phyloP scores from a whole-genome alignment of 2,113 vertebrate genomes.

The Festucalex cinctus region DNA sequence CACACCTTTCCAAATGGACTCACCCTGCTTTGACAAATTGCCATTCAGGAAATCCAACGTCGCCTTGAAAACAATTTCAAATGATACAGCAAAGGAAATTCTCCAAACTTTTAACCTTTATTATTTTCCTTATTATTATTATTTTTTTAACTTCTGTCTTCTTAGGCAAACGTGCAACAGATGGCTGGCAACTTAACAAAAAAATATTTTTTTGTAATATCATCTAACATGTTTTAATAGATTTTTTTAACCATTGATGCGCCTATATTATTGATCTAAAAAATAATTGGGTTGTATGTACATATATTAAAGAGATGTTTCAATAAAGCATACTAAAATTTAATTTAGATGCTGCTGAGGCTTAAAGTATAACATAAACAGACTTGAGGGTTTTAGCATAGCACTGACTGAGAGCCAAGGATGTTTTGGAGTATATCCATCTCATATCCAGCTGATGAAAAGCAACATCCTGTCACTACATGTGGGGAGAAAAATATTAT shows the following conservation, averaged over 20 bases:
- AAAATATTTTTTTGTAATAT: neutral
- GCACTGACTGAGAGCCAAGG: constrained; percentile 24
- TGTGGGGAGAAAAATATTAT: neutral
- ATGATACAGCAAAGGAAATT: constrained; percentile 21
- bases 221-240: neutral
- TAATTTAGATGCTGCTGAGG: neutral
- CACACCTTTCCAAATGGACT: constrained; percentile 71
- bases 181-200: constrained; percentile 52
- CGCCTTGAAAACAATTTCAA: constrained; percentile 18
- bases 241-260: neutral
- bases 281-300: neutral
- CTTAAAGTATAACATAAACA: neutral
- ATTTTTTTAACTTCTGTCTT: neutral
- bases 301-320: neutral
- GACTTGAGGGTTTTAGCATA: neutral
- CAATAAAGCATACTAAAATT: neutral
- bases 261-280: neutral
- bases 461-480: constrained; percentile 20
- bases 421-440: constrained; percentile 20
- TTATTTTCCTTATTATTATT: neutral
- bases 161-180: constrained; percentile 63
- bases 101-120: neutral
- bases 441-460: constrained; percentile 29
- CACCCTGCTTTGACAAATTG: constrained; percentile 70
- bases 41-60: constrained; percentile 65